Conservation (phyloP, 2,888 invertebrate genomes). For the Caenorhabditis auriculariae region DNA sequence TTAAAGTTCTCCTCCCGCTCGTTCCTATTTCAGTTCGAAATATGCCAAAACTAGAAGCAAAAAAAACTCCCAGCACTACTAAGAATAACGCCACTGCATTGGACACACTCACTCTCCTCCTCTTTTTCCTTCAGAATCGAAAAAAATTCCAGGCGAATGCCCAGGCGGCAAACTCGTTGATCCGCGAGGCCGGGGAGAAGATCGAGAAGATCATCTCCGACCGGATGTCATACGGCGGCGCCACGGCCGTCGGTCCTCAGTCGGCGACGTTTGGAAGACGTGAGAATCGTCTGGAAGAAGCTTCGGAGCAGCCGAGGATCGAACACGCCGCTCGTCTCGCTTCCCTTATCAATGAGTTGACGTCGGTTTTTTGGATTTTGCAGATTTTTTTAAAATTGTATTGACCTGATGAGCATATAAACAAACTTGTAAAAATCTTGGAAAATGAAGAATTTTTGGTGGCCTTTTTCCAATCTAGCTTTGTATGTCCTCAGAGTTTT, state of each 20-base stretch:
- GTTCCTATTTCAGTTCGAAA: too few species aligned
- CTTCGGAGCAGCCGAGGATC: constrained; percentile 19
- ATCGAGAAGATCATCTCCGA: constrained; percentile 70
- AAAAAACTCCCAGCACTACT: too few species aligned
- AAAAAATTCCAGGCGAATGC: constrained; percentile 78
- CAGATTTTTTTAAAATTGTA: background rate
- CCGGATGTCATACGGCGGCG: constrained; percentile 1
- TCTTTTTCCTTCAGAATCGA: too few species aligned
- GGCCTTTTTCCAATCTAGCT: too few species aligned
- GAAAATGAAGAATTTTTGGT: too few species aligned
- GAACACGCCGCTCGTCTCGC: constrained; percentile 40
- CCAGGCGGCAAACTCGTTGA: constrained; percentile 85
- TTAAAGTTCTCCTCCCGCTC: too few species aligned
- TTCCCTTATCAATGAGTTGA: constrained; percentile 40
- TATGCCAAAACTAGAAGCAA: too few species aligned
- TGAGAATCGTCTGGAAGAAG: background rate
- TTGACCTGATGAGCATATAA: background rate
- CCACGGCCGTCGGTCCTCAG: background rate
- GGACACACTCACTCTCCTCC: too few species aligned
- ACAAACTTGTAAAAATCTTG: too few species aligned
- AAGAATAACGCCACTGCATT: too few species aligned
- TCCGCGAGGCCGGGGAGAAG: constrained; percentile 86
- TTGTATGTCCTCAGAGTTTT: too few species aligned
- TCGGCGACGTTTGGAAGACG: background rate
- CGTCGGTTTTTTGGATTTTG: constrained; percentile 20